Evolutionary conservation across 1,140 invertebrate genomes (phyloP), one percentile per base, ranked within the genome.

Genomic region (Atta cephalotes): DNA sequence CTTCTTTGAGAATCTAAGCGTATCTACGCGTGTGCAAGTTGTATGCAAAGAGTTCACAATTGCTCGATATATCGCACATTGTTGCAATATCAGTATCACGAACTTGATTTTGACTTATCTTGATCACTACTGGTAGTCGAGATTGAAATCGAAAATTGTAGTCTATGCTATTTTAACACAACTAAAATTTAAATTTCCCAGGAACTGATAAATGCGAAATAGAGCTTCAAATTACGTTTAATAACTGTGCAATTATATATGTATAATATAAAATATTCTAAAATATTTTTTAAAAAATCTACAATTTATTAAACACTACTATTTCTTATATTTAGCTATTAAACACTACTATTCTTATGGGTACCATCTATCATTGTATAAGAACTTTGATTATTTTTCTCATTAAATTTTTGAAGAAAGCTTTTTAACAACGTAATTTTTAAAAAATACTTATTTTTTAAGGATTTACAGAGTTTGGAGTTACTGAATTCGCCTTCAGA

Each of bases 31-130:
- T 31, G 53, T 56, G 16, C 12, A 25, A 49, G 14, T 28, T 0
- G 25, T 18, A 49, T 10, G 39, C 51, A 25, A 51, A 62, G 21
- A 60, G 25, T 58, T 66, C 60, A 76, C 60, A 60, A 63, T 70
- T 87, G 58, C 71, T 53, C 86, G 65, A 53, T 87, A 85, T 71
- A 85, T 87, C 71, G 85, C 71, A 65, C 7, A 25, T 31, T 53
- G 66, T 16, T 31, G 70, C 71, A 78, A 53, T 78, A 82, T 78
- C 82, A 85, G 35, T 77, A n/a, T 51, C 49, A 39, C 14, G 49
- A 74, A 21, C 28, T 78, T n/a, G 18, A 70, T 49, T 79, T 51
- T 31, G 70, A 71, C 39, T 21, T 66, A 45, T 81, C 53, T 82
- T 51, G 16, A 45, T 66, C n/a, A 78, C 25, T 56, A 49, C 6